Evolutionary conservation across 2,113 vertebrate genomes (phyloP), one percentile per base, ranked within the genome.

Genomic region (Steatornis caripensis): DNA sequence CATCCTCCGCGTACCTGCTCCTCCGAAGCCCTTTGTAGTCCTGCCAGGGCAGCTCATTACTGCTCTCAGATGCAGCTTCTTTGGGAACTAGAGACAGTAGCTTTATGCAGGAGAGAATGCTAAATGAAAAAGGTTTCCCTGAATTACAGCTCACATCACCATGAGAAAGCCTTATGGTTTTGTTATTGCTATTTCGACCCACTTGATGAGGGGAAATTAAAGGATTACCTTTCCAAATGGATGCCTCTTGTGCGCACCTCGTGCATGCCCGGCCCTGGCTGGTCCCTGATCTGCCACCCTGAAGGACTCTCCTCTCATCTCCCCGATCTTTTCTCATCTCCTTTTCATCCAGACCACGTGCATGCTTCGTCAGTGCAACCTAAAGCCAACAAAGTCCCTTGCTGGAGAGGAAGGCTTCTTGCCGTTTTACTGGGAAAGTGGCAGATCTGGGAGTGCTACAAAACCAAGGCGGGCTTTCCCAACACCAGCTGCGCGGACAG

Each of bases 141-240:
- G 61, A 95, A 93, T 89, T 85, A 92, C 91, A 92, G 84, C 70
- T 94, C 93, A 13, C 91, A 96, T 93, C 75, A 36, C 82, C 92
- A 95, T 97, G 98, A 98, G 90, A 98, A 97, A 98, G 94, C 84
- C 94, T 96, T 82, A 51, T n/a, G 26, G 54, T 94, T 97, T 93
- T 69, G 37, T 70, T 84, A 45, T 24, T 76, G 36, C 78, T 92
- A 94, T 95, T 97, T 96, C 32, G 54, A 94, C 88, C 64, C 5
- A 5, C 89, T 83, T 46, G 95, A 97, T 91, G 93, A 97, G 90
- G 53, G 89, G 76, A 98, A 98, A 98, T 98, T 97, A 98, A 98
- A 97, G 97, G 98, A 97, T 98, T 98, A 90, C 30, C 80, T 98
- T 98, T 98, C 92, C 57, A 61, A 68, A 78, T 11, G 74, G n/a